phyloP scores from a whole-genome alignment of 1,140 invertebrate genomes.

The Neodiprion lecontei region DNA sequence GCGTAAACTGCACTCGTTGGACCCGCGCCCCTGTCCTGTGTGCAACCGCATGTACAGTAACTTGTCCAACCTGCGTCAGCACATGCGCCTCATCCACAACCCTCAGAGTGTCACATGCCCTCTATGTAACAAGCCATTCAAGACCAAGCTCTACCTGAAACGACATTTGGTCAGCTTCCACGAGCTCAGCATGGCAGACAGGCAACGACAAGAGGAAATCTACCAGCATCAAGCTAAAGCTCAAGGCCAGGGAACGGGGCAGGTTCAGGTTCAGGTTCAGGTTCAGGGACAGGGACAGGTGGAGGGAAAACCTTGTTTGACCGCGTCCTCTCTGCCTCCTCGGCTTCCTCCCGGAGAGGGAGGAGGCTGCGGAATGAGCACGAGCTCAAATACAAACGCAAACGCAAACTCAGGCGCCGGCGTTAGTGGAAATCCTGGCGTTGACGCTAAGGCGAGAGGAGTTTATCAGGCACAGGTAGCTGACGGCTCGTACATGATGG shows the following conservation, averaged over 20 bases:
- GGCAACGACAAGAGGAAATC: constrained; percentile 58
- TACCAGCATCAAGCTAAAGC: constrained; percentile 50
- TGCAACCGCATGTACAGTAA: constrained; percentile 83
- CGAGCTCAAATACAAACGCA: constrained; percentile 24
- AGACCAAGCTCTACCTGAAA: constrained; percentile 79
- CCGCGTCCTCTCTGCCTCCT: constrained; percentile 24
- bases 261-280: constrained; percentile 42
- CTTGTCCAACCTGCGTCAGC: constrained; percentile 80
- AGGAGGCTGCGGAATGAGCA: constrained; percentile 23
- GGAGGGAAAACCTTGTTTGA: constrained; percentile 12
- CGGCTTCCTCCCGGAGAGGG: constrained; percentile 30
- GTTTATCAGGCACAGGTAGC: constrained; percentile 42
- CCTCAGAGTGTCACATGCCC: constrained; percentile 77
- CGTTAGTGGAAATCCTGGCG: background rate
- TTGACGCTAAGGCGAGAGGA: constrained; percentile 12
- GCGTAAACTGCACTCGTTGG: constrained; percentile 71
- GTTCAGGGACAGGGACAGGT: constrained; percentile 36
- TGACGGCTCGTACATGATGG: constrained; percentile 47
- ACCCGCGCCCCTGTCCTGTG: constrained; percentile 74
- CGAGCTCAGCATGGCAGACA: constrained; percentile 58
- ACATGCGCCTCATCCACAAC: constrained; percentile 81
- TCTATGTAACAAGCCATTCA: constrained; percentile 78
- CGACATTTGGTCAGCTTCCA: constrained; percentile 71
- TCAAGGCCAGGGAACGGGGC: constrained; percentile 37
- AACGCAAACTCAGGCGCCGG: constrained; percentile 21